Percentiles rank a stretch among this genome's conserved stretches.
Conservation (phyloP, 2,888 invertebrate genomes). For the Lordiphosa andalusiaca region DNA sequence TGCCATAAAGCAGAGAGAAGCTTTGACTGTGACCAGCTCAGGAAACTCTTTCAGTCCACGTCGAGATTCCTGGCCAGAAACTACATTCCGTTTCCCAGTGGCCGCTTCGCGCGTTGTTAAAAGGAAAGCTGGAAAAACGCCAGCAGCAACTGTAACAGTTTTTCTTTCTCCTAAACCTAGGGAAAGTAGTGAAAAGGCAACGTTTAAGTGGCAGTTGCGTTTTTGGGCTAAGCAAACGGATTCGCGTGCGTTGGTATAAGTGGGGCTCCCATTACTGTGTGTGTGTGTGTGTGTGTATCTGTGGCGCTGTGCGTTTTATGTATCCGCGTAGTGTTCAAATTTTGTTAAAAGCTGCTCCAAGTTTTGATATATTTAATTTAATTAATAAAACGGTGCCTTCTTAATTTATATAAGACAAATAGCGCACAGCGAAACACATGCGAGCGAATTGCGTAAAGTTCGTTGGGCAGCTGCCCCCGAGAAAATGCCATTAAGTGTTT, state of each 20-base stretch:
- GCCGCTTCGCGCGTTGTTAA: constrained; percentile 40
- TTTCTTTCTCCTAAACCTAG: constrained; percentile 41
- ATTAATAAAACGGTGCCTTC: constrained; percentile 43
- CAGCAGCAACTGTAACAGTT: constrained; percentile 52
- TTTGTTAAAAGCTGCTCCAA: constrained; percentile 45
- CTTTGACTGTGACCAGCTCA: constrained; percentile 25
- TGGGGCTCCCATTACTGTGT: constrained; percentile 13
- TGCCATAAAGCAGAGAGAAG: constrained; percentile 17
- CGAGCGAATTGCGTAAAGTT: constrained; percentile 61
- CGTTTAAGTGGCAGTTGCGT: constrained; percentile 64
- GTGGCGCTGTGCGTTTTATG: constrained; percentile 56
- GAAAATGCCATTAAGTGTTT: constrained; percentile 60
- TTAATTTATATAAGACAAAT: constrained; percentile 46
- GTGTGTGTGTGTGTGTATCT: constrained; percentile 28
- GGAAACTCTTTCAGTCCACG: constrained; percentile 31
- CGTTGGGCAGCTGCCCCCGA: constrained; percentile 21
- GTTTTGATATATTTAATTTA: constrained; percentile 58
- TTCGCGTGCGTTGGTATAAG: constrained; percentile 21
- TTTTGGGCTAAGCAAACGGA: constrained; percentile 37
- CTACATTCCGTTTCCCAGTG: constrained; percentile 28
- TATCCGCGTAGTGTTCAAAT: constrained; percentile 51
- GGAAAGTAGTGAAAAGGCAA: constrained; percentile 60
- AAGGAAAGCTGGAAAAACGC: constrained; percentile 57
- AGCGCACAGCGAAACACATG: constrained; percentile 11
- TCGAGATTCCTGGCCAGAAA: constrained; percentile 65